phyloP scores from a whole-genome alignment of 92 coral and sea anemone genomes.

The Palythoa grandiflora region DNA sequence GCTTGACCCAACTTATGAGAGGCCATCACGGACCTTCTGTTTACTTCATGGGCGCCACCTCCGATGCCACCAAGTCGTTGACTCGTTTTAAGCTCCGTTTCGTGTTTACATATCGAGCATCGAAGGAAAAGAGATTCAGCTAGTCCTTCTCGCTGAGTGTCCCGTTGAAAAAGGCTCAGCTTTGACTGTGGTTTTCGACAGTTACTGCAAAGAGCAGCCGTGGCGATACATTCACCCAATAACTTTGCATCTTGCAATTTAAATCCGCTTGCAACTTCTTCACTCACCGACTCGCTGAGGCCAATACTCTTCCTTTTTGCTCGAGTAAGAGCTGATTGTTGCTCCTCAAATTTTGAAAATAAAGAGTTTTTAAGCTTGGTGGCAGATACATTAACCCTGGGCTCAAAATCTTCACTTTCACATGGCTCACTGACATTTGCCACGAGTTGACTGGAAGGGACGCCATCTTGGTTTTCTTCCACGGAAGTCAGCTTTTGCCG shows the following conservation, averaged over 20 bases:
- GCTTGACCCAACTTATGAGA: slow-evolving; percentile 22
- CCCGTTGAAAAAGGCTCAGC: no score
- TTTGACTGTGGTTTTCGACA: slow-evolving; percentile 52
- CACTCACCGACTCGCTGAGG: not conserved
- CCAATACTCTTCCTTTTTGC: slow-evolving; percentile 31
- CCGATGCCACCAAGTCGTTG: slow-evolving; percentile 62
- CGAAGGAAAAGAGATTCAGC: slow-evolving; percentile 27
- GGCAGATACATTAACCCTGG: not conserved
- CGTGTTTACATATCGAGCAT: slow-evolving; percentile 47
- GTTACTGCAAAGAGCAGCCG: slow-evolving; percentile 61
- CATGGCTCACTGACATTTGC: not conserved
- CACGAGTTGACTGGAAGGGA: not conserved
- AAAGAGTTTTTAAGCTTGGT: slow-evolving; percentile 60
- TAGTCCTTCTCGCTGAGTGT: no score
- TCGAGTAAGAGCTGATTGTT: slow-evolving; percentile 43
- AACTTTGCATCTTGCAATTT: slow-evolving; percentile 61
- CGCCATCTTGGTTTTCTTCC: slow-evolving; percentile 7
- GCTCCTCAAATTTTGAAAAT: slow-evolving; percentile 46
- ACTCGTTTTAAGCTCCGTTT: slow-evolving; percentile 56
- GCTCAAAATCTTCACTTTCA: slow-evolving; percentile 1
- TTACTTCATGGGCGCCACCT: slow-evolving; percentile 12
- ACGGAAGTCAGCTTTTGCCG: not conserved
- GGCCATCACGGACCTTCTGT: not conserved
- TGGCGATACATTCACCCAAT: slow-evolving; percentile 45
- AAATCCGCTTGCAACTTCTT: slow-evolving; percentile 54